Conservation (phyloP, 2,113 vertebrate species). For the Caranx melampygus region DNA sequence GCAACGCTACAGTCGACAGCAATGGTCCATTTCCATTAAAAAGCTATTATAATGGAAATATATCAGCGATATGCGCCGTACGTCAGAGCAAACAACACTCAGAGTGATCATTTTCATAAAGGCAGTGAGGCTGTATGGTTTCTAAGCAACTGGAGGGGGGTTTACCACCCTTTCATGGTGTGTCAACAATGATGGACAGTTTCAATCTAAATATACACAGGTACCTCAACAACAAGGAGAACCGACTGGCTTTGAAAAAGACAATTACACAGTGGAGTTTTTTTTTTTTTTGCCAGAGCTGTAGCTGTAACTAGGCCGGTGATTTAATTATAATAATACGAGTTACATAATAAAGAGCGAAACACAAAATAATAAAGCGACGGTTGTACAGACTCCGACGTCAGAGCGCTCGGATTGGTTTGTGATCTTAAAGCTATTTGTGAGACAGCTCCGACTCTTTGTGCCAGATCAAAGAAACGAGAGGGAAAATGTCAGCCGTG, state of each 20-base stretch:
- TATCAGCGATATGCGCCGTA: no score
- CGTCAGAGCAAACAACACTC: no score
- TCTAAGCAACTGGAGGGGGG: neutral
- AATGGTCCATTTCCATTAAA: no score
- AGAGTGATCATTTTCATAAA: no score
- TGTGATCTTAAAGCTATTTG: constrained; percentile 41
- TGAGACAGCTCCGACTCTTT: constrained; percentile 41
- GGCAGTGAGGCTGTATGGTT: neutral
- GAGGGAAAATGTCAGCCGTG: constrained; percentile 48
- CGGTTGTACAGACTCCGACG: constrained; percentile 11
- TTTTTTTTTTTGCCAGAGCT: neutral
- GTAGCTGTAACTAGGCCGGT: neutral
- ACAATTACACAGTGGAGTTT: neutral
- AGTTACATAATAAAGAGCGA: constrained; percentile 23
- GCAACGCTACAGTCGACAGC: no score
- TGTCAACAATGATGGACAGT: neutral
- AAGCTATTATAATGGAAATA: no score
- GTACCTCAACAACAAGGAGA: neutral
- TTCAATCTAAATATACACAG: neutral
- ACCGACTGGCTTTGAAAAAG: neutral
- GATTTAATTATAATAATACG: constrained; percentile 34
- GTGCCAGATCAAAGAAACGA: constrained; percentile 55
- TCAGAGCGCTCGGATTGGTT: constrained; percentile 20
- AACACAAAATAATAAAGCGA: constrained; percentile 10
- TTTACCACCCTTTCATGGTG: neutral